Percentiles rank a stretch among this genome's conserved stretches.
phyloP scores from a whole-genome alignment of 2,797 vertebrate species.

The Melanotaenia parkinsoni region DNA sequence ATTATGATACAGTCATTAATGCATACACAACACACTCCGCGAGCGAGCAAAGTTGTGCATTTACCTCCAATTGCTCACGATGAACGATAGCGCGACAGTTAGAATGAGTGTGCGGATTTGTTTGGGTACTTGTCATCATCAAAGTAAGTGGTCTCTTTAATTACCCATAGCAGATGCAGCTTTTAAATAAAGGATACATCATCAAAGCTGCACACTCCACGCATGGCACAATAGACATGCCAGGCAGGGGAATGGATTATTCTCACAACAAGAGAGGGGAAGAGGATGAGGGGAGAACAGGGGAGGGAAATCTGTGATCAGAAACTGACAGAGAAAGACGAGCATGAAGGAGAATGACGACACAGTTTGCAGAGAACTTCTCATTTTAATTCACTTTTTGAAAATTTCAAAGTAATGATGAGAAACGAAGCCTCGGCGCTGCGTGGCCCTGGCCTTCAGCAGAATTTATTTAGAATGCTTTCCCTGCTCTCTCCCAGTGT shows the following conservation, averaged over 20 bases:
- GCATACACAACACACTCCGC: neutral
- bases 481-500: neutral
- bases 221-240: slow-evolving; percentile 58
- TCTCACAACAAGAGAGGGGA: slow-evolving; percentile 20
- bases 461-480: slow-evolving; percentile 8
- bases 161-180: slow-evolving; percentile 85
- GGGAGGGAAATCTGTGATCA: slow-evolving; percentile 18
- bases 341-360: slow-evolving; percentile 31
- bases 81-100: slow-evolving; percentile 44
- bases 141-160: slow-evolving; percentile 84
- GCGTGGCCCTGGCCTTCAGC: neutral
- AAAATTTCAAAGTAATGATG: slow-evolving; percentile 19
- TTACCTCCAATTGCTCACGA: slow-evolving; percentile 31
- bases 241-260: slow-evolving; percentile 50
- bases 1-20: slow-evolving; percentile 26
- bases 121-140: slow-evolving; percentile 77
- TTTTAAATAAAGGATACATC: slow-evolving; percentile 84
- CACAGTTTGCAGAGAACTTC: slow-evolving; percentile 17
- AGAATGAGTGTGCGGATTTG: slow-evolving; percentile 52
- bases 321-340: slow-evolving; percentile 17
- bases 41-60: slow-evolving; percentile 3
- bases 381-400: slow-evolving; percentile 25
- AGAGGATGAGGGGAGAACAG: neutral
- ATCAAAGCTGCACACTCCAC: slow-evolving; percentile 74
- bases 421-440: neutral